Conservation (phyloP, 2,797 vertebrate species). For the Cryptoprocta ferox region DNA sequence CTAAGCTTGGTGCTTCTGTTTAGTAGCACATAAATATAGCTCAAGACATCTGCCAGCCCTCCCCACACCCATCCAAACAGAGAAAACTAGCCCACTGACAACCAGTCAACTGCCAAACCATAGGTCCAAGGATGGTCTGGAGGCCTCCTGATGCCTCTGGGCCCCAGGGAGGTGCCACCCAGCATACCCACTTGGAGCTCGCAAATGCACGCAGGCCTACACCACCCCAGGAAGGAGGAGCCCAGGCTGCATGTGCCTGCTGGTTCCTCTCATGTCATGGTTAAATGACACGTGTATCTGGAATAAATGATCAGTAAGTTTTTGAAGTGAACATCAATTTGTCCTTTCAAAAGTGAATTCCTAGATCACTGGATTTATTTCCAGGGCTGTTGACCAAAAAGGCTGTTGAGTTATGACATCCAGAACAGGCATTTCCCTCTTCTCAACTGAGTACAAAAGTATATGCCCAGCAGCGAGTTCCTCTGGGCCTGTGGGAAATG, state of each 20-base stretch:
- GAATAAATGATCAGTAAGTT: background rate
- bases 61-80: background rate
- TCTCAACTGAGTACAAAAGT: background rate
- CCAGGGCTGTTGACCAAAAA: background rate
- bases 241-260: background rate
- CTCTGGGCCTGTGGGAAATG: background rate
- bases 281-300: background rate
- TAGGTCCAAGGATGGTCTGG: background rate
- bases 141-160: background rate
- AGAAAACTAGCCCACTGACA: background rate
- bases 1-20: background rate
- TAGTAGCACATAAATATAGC: background rate
- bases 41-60: background rate
- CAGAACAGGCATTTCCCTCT: background rate
- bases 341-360: slow-evolving; percentile 38
- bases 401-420: background rate
- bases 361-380: background rate
- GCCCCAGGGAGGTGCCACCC: background rate
- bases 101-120: background rate
- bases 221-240: background rate
- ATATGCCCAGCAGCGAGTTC: rapidly evolving
- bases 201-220: rapidly evolving
- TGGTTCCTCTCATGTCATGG: background rate
- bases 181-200: rapidly evolving
- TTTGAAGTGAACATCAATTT: background rate